Evolutionary conservation across 2,113 vertebrate genomes (phyloP).

Genomic region (Dascyllus trimaculatus): DNA sequence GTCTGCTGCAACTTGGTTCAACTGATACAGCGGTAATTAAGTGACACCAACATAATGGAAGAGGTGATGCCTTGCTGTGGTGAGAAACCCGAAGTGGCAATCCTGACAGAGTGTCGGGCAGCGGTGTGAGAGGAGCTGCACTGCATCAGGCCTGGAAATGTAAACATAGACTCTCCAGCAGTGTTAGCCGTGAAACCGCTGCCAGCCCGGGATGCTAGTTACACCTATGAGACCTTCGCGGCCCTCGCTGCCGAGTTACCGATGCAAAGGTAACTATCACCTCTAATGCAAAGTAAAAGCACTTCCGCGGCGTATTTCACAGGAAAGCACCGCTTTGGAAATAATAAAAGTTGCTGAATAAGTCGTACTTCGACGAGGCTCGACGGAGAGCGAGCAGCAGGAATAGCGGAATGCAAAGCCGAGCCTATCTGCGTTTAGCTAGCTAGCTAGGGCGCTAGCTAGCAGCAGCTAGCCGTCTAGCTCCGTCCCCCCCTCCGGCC

Average conservation of each 20-base stretch:
- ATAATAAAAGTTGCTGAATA: background rate
- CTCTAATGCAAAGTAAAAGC: background rate
- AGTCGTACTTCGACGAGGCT: slow-evolving; percentile 11
- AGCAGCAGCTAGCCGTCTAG: slow-evolving; percentile 60
- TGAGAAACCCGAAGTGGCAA: slow-evolving; percentile 15
- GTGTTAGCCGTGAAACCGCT: slow-evolving; percentile 68
- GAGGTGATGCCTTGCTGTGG: background rate
- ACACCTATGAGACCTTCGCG: slow-evolving; percentile 68
- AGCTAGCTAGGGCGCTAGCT: slow-evolving; percentile 60
- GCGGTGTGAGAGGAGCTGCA: slow-evolving; percentile 3
- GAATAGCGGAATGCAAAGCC: slow-evolving; percentile 73
- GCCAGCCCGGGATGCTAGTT: slow-evolving; percentile 73
- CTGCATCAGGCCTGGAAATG: slow-evolving; percentile 64
- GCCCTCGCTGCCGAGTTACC: slow-evolving; percentile 53
- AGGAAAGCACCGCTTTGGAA: background rate
- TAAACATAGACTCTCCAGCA: slow-evolving; percentile 45
- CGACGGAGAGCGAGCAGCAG: slow-evolving; percentile 32
- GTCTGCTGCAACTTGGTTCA: slow-evolving; percentile 1
- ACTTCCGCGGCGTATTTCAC: background rate
- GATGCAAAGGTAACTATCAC: slow-evolving; percentile 27
- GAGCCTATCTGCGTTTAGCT: slow-evolving; percentile 45
- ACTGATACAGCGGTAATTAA: background rate
- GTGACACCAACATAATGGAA: background rate
- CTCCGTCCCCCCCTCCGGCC: slow-evolving; percentile 44
- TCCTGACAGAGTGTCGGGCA: slow-evolving; percentile 2